Conservation (phyloP, 2,797 vertebrate species). For the Numenius phaeopus region DNA sequence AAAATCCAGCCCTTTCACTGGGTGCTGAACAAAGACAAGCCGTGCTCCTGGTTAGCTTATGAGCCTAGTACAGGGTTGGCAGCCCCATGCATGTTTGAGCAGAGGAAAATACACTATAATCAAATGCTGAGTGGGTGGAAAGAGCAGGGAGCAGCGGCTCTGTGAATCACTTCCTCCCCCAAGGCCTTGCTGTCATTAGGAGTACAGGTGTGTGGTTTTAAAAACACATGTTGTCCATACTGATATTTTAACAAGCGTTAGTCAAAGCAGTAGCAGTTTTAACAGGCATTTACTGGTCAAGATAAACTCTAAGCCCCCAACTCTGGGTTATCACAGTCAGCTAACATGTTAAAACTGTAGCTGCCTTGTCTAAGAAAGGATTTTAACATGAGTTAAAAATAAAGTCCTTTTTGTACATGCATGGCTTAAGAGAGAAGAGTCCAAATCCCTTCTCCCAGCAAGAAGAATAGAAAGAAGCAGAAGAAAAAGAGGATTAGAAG, state of each 20-base stretch:
- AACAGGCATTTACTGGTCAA: slow-evolving; percentile 42
- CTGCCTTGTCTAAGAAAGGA: slow-evolving; percentile 44
- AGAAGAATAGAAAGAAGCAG: slow-evolving; percentile 33
- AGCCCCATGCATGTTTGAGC: not conserved
- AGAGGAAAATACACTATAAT: not conserved
- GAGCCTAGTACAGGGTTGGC: not conserved
- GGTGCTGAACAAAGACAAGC: slow-evolving; percentile 15
- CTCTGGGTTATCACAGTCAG: slow-evolving; percentile 2
- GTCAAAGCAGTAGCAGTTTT: slow-evolving; percentile 16
- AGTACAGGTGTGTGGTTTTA: slow-evolving; percentile 41
- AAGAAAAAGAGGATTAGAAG: slow-evolving; percentile 64
- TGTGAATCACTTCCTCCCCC: slow-evolving; percentile 38
- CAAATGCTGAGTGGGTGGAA: slow-evolving; percentile 37
- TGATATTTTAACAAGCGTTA: not conserved
- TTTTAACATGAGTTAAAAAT: slow-evolving; percentile 61
- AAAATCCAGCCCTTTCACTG: not conserved
- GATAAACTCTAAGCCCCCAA: slow-evolving; percentile 15
- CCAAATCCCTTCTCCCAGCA: slow-evolving; percentile 59
- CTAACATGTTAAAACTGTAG: slow-evolving; percentile 33
- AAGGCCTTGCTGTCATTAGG: slow-evolving; percentile 18
- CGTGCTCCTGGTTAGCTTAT: not conserved
- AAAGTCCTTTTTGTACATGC: slow-evolving; percentile 52
- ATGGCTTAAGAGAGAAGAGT: slow-evolving; percentile 48
- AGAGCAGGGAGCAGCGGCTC: slow-evolving; percentile 3
- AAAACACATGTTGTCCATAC: slow-evolving; percentile 15